These are phyloP conservation scores for Biston betularia DNA, from an alignment of 2,888 invertebrate species.

Conservation along the genomic window DNA sequence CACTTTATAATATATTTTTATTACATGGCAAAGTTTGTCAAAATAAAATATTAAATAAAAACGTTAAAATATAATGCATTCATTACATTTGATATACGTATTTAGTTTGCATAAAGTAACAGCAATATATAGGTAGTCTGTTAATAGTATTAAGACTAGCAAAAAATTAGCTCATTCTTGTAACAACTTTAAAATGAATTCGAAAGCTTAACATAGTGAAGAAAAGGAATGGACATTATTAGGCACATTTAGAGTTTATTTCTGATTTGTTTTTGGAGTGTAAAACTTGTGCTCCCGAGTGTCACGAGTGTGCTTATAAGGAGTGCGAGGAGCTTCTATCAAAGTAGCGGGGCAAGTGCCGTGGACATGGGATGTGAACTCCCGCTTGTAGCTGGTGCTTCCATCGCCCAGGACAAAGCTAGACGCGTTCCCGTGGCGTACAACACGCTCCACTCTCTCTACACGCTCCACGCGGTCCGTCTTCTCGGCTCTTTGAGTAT, in stretches of 20 bases:
- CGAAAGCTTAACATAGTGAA: slow-evolving; percentile 35
- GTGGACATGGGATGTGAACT: slow-evolving; percentile 89
- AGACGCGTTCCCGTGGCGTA: slow-evolving; percentile 89
- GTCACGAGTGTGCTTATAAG: slow-evolving; percentile 94
- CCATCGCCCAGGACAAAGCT: slow-evolving; percentile 91
- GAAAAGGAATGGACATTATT: slow-evolving; percentile 48
- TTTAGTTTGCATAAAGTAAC: slow-evolving; percentile 53
- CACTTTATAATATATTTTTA: slow-evolving; percentile 63
- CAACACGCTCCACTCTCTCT: slow-evolving; percentile 87
- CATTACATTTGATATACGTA: slow-evolving; percentile 34
- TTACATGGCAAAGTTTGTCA: slow-evolving; percentile 80
- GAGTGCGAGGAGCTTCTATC: slow-evolving; percentile 90
- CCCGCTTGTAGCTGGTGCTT: slow-evolving; percentile 90
- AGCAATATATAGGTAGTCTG: slow-evolving; percentile 56
- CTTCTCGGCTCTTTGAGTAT: slow-evolving; percentile 72
- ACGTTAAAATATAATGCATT: slow-evolving; percentile 40
- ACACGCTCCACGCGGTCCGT: slow-evolving; percentile 84
- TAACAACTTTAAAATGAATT: slow-evolving; percentile 40
- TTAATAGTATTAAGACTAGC: slow-evolving; percentile 71
- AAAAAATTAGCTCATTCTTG: slow-evolving; percentile 66
- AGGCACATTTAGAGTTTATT: slow-evolving; percentile 57
- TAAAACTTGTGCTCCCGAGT: slow-evolving; percentile 95
- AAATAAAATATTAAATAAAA: slow-evolving; percentile 54
- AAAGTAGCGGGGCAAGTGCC: slow-evolving; percentile 94
- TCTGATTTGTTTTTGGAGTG: slow-evolving; percentile 87